Base-by-base conservation (phyloP, 2,797 vertebrate species). In the Sebastolobus altivelis region DNA sequence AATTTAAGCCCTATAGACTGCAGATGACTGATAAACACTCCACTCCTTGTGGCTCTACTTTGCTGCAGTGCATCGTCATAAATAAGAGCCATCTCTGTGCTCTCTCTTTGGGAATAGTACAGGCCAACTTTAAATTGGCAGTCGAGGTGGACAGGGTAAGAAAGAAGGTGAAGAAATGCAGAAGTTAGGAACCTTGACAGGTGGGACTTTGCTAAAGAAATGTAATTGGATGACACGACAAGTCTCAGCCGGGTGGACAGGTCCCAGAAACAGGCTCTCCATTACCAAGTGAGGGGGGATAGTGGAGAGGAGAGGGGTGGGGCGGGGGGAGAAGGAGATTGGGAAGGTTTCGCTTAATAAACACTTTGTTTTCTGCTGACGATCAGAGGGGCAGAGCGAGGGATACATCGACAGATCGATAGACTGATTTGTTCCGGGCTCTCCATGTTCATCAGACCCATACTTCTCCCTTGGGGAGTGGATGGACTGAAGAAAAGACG, bases 361-460 rank as follows among this genome's bases (percentile, higher is more conserved):
- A 94, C 95, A 95, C 94, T 95, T 95, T 92, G 94, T 95, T 95
- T 95, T 94, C 87, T 94, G 94, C 94, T 95, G 95, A 95, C 90
- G 89, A 94, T 93, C 86, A 91, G 88, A 93, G 90, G 84, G 80
- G 86, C 79, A 77, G 91, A 88, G 77, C 70, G 16, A 82, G 79
- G 86, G 92, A 92, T 92, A 89, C 86, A 84, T 88, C 72, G 87
- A 81, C 72, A 75, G 91, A 95, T 95, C 93, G 80, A 95, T 95
- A 86, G 84, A 86, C 92, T 92, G 92, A 94, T 95, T 92, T 92
- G 93, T 93, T 93, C 89, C 60, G 61, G 88, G 88, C 87, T 88
- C 85, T 92, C 90, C 70, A 54, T 91, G 93, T 90, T 94, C 92
- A 90, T 89, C 88, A 88, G 83, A 88, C 80, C 85, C 65, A 65